Base-by-base conservation (phyloP, 2,113 vertebrate genomes). In the Microcebus ravelobensis region DNA sequence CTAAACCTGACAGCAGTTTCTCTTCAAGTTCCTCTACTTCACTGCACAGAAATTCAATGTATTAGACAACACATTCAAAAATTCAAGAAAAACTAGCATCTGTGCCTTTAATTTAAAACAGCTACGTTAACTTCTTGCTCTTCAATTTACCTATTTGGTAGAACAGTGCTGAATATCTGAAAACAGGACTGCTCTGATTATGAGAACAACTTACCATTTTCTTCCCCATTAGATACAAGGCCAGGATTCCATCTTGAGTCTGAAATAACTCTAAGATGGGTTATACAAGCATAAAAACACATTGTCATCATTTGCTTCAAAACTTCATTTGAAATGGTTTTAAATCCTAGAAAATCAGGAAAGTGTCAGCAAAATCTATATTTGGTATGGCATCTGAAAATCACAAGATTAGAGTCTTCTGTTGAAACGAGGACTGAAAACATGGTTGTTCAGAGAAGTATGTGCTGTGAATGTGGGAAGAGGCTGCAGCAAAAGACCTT, bases 311-410 rank as follows among this genome's bases (percentile, higher is more conserved):
- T 90, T 90, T 94, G 61, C 90, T 95, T 97, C 48, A 36, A 92
- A 97, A 93, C 34, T 92, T 86, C 39, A 42, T 67, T 74, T 85
- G 50, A 97, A 97, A 96, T 74, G 70, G 70, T 42, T 95, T 98
- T 94, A 88, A 96, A 96, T 93, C 70, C 90, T 93, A 65, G 90
- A 86, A 96, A 96, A 87, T 84, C 87, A 97, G 76, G 31, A 34
- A 96, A 82, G 90, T 90, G 87, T 96, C 93, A 97, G 90, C 90
- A 96, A 95, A 97, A 87, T 59, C 95, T 96, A 97, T 97, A 98
- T 98, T 96, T 91, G 73, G 95, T 77, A 76, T 85, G 85, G 90
- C 91, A 96, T 97, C 85, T 96, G 74, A 97, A 94, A 94, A 97
- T 96, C 95, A 95, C 83, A 93, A 85, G 95, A 96, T 85, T 74